phyloP scores from a whole-genome alignment of 2,888 invertebrate species.

The Nephrotoma appendiculata region DNA sequence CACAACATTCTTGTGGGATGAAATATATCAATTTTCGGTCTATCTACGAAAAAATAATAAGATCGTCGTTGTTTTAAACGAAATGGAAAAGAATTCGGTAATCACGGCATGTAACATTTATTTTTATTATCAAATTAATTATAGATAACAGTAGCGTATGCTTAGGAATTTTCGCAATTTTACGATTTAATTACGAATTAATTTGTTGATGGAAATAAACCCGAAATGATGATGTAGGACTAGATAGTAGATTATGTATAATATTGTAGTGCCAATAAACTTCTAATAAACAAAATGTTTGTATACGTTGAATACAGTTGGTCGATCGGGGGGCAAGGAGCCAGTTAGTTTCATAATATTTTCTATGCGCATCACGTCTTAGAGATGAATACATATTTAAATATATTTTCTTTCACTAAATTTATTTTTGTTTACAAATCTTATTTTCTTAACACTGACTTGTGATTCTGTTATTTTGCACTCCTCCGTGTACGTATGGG shows the following conservation, averaged over 20 bases:
- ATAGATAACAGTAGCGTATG: neutral
- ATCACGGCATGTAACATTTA: neutral
- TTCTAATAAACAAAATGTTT: neutral
- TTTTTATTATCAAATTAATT: neutral
- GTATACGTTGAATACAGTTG: neutral
- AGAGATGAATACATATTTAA: neutral
- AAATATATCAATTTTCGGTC: neutral
- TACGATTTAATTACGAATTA: neutral
- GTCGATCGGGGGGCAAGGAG: neutral
- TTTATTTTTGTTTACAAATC: neutral
- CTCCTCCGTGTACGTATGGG: neutral
- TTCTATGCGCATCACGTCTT: neutral
- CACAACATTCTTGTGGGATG: neutral
- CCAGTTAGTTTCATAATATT: neutral
- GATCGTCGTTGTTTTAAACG: neutral
- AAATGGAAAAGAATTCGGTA: neutral
- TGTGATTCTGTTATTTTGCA: neutral
- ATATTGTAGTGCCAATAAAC: neutral
- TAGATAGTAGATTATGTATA: neutral
- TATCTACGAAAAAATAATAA: neutral
- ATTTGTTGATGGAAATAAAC: neutral
- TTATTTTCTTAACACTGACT: neutral
- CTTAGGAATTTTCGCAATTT: neutral
- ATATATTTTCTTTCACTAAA: neutral
- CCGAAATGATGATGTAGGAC: neutral